Percentiles rank a stretch among this genome's conserved stretches.
Conservation (phyloP, 2,888 invertebrate genomes). For the Drosophila kuntzei region DNA sequence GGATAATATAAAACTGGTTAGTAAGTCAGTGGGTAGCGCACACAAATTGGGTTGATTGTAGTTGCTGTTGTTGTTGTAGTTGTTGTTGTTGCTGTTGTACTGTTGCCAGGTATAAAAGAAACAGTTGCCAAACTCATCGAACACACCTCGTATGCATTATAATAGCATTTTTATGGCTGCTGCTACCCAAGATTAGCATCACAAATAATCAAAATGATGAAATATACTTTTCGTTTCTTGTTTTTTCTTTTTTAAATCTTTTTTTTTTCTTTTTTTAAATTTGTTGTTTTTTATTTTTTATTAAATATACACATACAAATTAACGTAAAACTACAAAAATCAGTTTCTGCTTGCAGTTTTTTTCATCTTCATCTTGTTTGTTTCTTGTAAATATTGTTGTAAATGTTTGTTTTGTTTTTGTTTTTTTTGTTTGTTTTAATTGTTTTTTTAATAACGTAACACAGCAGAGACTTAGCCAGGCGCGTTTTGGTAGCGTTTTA, state of each 20-base stretch:
- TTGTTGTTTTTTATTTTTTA: constrained; percentile 62
- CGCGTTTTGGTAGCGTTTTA: constrained; percentile 42
- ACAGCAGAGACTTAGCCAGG: constrained; percentile 84
- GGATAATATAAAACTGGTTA: constrained; percentile 75
- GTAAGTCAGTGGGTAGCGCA: constrained; percentile 79
- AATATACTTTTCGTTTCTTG: constrained; percentile 50
- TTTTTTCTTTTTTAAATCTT: constrained; percentile 50
- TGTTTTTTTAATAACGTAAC: constrained; percentile 83
- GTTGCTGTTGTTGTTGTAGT: constrained; percentile 7
- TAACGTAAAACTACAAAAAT: constrained; percentile 82
- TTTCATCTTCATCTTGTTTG: constrained; percentile 34
- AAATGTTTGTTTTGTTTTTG: constrained; percentile 11
- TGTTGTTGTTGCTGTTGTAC: constrained; percentile 10
- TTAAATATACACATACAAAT: constrained; percentile 83
- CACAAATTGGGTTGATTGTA: constrained; percentile 63
- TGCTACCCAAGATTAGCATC: constrained; percentile 42
- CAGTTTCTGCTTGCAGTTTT: constrained; percentile 57
- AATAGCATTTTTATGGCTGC: constrained; percentile 54
- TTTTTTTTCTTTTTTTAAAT: constrained; percentile 43
- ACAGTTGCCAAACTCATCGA: constrained; percentile 54
- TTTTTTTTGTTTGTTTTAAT: constrained; percentile 45
- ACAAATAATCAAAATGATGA: constrained; percentile 51
- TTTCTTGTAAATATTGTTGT: constrained; percentile 40
- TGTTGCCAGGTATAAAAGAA: constrained; percentile 41
- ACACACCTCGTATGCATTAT: constrained; percentile 40